A percentile compares a stretch with the other conserved stretches of the same genome.
Conservation (phyloP, 35 echinoderm and acorn worm genomes). For the Patiria miniata region DNA sequence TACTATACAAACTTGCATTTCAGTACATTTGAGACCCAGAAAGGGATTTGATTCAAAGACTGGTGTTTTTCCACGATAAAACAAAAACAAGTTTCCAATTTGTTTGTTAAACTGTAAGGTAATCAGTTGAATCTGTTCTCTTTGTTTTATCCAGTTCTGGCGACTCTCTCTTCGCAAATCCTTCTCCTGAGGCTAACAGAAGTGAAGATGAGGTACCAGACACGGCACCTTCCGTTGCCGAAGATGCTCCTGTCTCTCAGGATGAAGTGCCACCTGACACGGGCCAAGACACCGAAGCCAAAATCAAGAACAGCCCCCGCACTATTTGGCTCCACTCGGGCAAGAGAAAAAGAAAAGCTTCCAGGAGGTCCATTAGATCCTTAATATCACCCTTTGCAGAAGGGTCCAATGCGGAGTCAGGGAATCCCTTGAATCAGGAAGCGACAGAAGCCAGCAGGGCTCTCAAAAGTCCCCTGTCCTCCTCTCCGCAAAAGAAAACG, state of each 20-base stretch:
- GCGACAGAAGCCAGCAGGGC: not conserved
- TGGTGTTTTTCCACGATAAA: too few relatives aligned
- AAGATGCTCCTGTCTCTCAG: not conserved
- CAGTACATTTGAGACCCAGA: too few relatives aligned
- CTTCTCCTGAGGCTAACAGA: not conserved
- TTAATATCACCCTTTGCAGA: not conserved
- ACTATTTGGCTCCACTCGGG: not conserved
- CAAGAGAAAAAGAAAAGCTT: not conserved
- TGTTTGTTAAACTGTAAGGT: too few relatives aligned
- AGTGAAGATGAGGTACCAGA: not conserved
- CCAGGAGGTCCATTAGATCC: not conserved
- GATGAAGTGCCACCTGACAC: not conserved
- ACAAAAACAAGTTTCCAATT: too few relatives aligned
- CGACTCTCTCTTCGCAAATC: not conserved
- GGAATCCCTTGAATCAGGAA: not conserved
- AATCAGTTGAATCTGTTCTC: not conserved
- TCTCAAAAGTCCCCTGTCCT: not conserved
- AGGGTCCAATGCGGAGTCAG: not conserved
- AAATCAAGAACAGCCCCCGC: not conserved
- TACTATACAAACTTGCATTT: too few relatives aligned
- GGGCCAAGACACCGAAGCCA: not conserved
- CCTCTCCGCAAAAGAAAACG: not conserved
- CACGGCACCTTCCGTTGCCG: too few relatives aligned
- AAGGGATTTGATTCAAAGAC: too few relatives aligned
- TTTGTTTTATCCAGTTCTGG: conserved; percentile 9